Evolutionary conservation across 2,888 invertebrate genomes (phyloP), one percentile per base, ranked within the genome.

Genomic region (Mycalesis mineus): DNA sequence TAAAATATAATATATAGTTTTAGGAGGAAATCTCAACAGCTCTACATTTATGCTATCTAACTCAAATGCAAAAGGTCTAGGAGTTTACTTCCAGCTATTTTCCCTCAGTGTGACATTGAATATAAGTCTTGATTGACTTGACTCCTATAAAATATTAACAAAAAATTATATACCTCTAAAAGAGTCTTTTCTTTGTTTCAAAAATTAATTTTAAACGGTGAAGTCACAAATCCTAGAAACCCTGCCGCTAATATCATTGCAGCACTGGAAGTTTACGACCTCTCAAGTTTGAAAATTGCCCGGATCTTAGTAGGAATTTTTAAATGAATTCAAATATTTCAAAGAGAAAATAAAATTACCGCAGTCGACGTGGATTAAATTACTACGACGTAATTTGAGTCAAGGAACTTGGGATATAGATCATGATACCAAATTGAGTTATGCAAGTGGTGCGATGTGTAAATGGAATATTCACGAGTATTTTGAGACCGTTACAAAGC

Each of bases 341-440:
- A 83, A 81, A 81, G 81, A 81, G 84, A 86, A 85, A 86, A 86
- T 86, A 82, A 84, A 87, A 85, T 88, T 85, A 84, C 78, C 78
- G 77, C 84, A 85, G 80, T 86, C 81, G 73, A 84, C 68, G 75
- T 72, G 80, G 77, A 85, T 86, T 83, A 82, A 85, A 86, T 86
- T 85, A 84, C 78, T 79, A 74, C 78, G 76, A 74, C 75, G 82
- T 84, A 83, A 83, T 83, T 85, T 82, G 80, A 83, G 83, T 82
- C 77, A 75, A 75, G 78, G 76, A 82, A 84, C 74, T 83, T 80
- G 71, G 72, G 78, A 78, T 79, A 77, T 77, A 74, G 77, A 78
- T 78, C 72, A 72, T 68, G 70, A 67, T 69, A 69, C 73, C 63
- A 67, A 71, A 68, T 71, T 72, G 65, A 72, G 71, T 70, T 72